phyloP scores from a whole-genome alignment of 2,113 vertebrate genomes.

The Octodon degus region DNA sequence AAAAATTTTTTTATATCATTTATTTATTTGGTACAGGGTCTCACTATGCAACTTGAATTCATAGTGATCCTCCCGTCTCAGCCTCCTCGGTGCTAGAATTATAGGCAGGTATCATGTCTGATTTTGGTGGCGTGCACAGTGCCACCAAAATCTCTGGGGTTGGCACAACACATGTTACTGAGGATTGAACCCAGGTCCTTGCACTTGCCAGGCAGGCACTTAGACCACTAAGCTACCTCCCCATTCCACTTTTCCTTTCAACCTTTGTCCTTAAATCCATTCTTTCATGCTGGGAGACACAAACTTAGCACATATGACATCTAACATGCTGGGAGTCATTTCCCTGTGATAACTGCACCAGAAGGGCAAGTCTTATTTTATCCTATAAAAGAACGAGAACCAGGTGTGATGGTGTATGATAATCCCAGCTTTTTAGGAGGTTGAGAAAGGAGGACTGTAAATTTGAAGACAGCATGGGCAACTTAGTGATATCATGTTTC shows the following conservation, averaged over 20 bases:
- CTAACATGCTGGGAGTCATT: neutral
- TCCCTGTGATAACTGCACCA: neutral
- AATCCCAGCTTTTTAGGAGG: neutral
- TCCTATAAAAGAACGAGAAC: neutral
- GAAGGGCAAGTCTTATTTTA: neutral
- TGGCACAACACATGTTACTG: too few species aligned
- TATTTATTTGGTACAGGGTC: too few species aligned
- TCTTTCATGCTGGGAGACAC: neutral
- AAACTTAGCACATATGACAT: neutral
- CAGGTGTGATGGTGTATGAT: neutral
- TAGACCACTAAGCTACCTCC: too few species aligned
- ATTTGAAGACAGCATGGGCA: neutral
- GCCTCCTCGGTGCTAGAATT: too few species aligned
- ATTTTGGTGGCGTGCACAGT: too few species aligned
- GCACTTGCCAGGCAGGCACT: too few species aligned
- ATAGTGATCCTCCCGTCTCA: too few species aligned
- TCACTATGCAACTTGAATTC: too few species aligned
- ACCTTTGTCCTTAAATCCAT: neutral
- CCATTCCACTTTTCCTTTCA: neutral
- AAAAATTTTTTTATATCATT: too few species aligned
- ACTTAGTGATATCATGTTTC: neutral
- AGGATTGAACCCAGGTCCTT: too few species aligned
- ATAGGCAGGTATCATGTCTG: too few species aligned
- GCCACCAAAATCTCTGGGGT: too few species aligned
- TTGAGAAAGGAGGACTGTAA: neutral